Conservation (phyloP, 2,797 vertebrate species). For the Syncerus caffer region DNA sequence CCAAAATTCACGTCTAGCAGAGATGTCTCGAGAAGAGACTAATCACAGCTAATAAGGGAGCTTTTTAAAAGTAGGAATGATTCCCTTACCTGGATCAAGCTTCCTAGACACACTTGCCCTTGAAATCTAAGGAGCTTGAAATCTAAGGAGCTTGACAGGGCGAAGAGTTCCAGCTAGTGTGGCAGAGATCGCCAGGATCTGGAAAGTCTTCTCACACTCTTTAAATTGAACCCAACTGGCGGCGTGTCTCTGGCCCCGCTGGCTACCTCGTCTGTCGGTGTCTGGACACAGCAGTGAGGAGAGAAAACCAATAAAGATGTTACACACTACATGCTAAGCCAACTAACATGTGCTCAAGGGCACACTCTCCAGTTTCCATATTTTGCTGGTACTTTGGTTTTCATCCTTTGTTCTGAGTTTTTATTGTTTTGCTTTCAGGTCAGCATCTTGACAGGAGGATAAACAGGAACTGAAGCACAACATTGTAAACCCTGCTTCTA, state of each 20-base stretch:
- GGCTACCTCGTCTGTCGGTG: neutral
- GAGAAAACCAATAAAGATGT: neutral
- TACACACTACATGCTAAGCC: neutral
- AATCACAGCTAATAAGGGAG: neutral
- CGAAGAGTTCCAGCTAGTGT: neutral
- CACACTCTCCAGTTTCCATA: neutral
- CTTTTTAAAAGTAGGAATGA: neutral
- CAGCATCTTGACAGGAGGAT: neutral
- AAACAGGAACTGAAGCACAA: neutral
- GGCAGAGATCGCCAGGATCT: accelerated
- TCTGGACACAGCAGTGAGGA: neutral
- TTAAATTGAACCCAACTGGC: neutral
- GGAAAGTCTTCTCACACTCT: neutral
- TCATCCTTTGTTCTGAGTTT: neutral
- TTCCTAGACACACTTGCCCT: neutral
- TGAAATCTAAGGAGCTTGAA: neutral
- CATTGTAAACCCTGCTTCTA: neutral
- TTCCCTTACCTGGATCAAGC: neutral
- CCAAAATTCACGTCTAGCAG: neutral
- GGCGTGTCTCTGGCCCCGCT: neutral
- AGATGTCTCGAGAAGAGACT: neutral
- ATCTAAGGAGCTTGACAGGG: neutral
- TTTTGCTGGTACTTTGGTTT: neutral
- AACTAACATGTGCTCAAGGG: neutral
- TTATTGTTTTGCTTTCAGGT: neutral